Base-by-base conservation (phyloP, 2,797 vertebrate species). In the Salmo trutta region DNA sequence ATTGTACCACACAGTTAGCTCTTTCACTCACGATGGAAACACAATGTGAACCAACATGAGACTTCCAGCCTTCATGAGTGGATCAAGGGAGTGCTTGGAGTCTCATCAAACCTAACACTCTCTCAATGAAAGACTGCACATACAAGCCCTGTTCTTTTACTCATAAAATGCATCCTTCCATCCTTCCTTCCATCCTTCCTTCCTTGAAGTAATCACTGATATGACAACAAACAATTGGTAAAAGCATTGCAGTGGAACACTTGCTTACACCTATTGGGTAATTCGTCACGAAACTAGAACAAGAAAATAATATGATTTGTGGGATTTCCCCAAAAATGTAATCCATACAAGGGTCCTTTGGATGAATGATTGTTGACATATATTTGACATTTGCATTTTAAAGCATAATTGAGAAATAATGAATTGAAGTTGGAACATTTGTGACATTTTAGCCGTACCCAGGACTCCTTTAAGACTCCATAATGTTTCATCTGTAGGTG, bases 21-120 rank as follows among this genome's bases (percentile, higher is more conserved):
- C 85, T 90, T 87, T 88, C 86, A 89, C 85, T 75, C 4, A 52
- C 77, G 1, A 36, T 71, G 82, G 80, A 85, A 85, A 5, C 69
- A 71, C 75, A 88, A 90, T 89, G 64, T 90, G 91, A 91, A 86
- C 86, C 84, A 81, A 91, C 91, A 91, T 21, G 89, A 90, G 84
- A 82, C 82, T 41, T 2, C 0, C 62, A 79, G 88, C 87, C 91
- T 10, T 87, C 85, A 77, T 84, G 36, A 86, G 77, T 71, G 81
- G 86, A 91, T 92, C 87, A 91, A 92, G 87, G 78, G 78, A 56
- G 85, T 77, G 78, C 84, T 83, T 86, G 86, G 80, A 84, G 85
- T 82, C 65, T 17, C 0, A n/a, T 59, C 54, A 89, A 89, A 90
- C 86, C 85, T 84, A 6, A 52, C 52, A 72, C 71, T 29, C 52